Evolutionary conservation across 2,888 invertebrate species (phyloP).

Genomic region (Camponotus fellah): DNA sequence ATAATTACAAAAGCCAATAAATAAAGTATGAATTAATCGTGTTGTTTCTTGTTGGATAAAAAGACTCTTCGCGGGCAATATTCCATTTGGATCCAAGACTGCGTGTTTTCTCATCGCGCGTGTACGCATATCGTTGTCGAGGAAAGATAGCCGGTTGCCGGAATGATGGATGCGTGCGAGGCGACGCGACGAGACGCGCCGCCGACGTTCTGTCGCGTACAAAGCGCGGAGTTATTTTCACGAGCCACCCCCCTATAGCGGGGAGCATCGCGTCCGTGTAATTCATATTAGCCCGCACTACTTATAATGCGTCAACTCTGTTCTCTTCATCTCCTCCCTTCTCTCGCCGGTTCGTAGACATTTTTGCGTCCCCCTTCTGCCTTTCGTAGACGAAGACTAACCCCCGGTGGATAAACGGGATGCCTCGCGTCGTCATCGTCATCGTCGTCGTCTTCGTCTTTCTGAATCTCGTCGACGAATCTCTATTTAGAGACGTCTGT

Average conservation of each 20-base stretch:
- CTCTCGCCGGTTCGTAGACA: background rate
- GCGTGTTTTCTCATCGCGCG: conserved; percentile 25
- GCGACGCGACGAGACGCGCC: conserved; percentile 69
- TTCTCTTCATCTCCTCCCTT: conserved; percentile 12
- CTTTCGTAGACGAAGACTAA: background rate
- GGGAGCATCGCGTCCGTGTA: conserved; percentile 57
- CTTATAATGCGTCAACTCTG: conserved; percentile 56
- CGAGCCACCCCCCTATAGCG: conserved; percentile 53
- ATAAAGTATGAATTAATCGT: conserved; percentile 4
- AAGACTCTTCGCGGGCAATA: conserved; percentile 39
- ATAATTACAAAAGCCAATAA: background rate
- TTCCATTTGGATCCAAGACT: background rate
- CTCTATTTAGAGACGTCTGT: conserved; percentile 72
- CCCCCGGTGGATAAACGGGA: conserved; percentile 18
- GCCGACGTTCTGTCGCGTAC: conserved; percentile 81
- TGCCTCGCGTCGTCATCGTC: conserved; percentile 24
- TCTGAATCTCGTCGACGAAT: conserved; percentile 70
- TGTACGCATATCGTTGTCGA: conserved; percentile 18
- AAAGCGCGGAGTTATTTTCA: conserved; percentile 82
- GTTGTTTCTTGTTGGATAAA: background rate
- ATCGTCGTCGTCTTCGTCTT: conserved; percentile 49
- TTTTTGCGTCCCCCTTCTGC: conserved; percentile 20
- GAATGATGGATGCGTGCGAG: conserved; percentile 81
- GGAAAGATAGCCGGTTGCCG: conserved; percentile 75
- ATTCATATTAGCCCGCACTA: conserved; percentile 61